Conservation (phyloP, 2,113 vertebrate species). For the Entomyzon cyanotis region DNA sequence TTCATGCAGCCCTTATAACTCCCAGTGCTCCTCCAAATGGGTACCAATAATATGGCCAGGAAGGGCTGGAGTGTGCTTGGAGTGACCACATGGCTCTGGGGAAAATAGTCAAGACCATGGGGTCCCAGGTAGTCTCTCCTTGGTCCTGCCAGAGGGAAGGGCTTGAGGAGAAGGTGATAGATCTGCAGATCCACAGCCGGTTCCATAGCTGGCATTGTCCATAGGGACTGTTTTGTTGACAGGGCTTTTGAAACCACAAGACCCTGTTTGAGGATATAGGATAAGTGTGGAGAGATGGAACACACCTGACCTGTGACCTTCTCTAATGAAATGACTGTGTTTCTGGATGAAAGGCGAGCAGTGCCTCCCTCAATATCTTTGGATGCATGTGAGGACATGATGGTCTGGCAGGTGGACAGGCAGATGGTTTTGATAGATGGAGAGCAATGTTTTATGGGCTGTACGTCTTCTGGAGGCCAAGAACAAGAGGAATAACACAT, state of each 20-base stretch:
- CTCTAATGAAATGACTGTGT: neutral
- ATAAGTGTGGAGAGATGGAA: neutral
- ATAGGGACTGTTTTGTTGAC: neutral
- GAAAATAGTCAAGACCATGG: neutral
- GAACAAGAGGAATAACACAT: neutral
- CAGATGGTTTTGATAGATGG: neutral
- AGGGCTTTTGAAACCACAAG: neutral
- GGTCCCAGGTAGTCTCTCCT: neutral
- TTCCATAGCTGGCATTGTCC: neutral
- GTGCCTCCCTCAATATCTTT: neutral
- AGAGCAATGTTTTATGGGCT: neutral
- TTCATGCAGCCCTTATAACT: neutral
- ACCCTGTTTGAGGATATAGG: neutral
- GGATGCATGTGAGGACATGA: neutral
- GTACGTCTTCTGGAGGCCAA: neutral
- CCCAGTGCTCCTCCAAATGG: neutral
- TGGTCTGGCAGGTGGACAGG: neutral
- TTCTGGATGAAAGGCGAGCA: neutral
- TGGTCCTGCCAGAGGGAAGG: neutral
- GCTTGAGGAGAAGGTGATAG: neutral
- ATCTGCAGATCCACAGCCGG: neutral
- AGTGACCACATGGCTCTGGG: neutral
- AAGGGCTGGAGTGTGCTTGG: neutral
- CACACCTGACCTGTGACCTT: neutral
- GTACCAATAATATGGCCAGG: neutral